Evolutionary conservation across 1,140 invertebrate species (phyloP).

Genomic region (Nebria ingens): DNA sequence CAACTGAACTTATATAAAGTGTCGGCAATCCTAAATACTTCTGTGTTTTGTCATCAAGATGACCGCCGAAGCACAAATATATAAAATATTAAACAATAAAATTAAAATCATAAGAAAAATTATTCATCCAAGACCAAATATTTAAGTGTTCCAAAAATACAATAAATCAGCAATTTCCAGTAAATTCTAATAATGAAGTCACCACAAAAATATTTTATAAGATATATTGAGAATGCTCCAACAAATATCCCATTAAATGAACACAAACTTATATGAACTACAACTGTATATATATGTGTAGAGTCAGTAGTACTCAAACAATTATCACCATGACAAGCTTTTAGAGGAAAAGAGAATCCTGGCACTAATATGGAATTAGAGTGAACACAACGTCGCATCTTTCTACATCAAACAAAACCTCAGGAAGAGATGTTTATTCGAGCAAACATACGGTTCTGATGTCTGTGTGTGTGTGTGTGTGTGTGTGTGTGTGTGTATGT

Average conservation of each 20-base stretch:
- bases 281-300: background rate
- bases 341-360: background rate
- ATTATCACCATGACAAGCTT: background rate
- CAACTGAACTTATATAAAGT: no score
- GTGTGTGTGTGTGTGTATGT: no score
- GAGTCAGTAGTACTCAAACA: background rate
- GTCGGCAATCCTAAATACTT: no score
- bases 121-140: no score
- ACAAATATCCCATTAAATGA: background rate
- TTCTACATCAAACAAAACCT: background rate
- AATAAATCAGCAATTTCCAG: no score
- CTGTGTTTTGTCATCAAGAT: no score
- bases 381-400: background rate
- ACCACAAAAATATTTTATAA: no score
- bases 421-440: background rate
- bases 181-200: no score
- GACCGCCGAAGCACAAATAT: no score
- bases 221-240: background rate
- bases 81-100: no score
- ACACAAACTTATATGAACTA: background rate
- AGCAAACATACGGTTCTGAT: background rate
- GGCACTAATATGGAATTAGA: background rate
- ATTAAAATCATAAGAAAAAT: no score
- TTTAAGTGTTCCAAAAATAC: no score
- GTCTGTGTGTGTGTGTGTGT: background rate